These are phyloP conservation scores for Sebastes elongatus DNA, from an alignment of 2,797 vertebrate genomes.

Conservation along the genomic window DNA sequence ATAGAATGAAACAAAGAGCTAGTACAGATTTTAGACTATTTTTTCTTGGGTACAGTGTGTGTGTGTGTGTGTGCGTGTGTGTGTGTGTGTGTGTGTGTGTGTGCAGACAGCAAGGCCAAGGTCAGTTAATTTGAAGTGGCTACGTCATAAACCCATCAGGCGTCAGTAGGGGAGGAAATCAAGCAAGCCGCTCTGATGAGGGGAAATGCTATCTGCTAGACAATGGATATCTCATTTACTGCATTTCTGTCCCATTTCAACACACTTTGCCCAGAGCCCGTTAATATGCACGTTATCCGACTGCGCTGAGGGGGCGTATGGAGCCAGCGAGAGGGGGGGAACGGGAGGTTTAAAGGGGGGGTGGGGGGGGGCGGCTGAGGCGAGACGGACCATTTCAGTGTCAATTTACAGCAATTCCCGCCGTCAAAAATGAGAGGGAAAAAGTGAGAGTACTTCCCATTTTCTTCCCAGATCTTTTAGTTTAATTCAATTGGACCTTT, in stretches of 20 bases:
- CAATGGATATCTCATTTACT: slow-evolving; percentile 82
- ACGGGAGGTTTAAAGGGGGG: slow-evolving; percentile 1
- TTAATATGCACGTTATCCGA: slow-evolving; percentile 79
- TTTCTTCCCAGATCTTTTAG: slow-evolving; percentile 83
- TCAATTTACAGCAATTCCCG: slow-evolving; percentile 83
- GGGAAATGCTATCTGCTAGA: slow-evolving; percentile 78
- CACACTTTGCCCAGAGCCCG: slow-evolving; percentile 76
- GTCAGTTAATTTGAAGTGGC: slow-evolving; percentile 73
- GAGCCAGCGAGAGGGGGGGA: slow-evolving; percentile 5
- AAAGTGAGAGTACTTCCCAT: slow-evolving; percentile 82
- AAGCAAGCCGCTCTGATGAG: slow-evolving; percentile 74
- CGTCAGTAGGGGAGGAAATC: slow-evolving; percentile 70
- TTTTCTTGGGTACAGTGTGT: background rate
- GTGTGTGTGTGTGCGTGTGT: background rate
- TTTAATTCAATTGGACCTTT: slow-evolving; percentile 87
- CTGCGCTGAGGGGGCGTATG: slow-evolving; percentile 46
- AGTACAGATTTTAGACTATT: background rate
- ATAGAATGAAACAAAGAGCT: background rate
- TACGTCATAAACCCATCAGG: slow-evolving; percentile 76
- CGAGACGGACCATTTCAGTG: slow-evolving; percentile 81
- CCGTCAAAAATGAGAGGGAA: slow-evolving; percentile 66
- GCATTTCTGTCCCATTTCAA: slow-evolving; percentile 79
- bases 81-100: background rate
- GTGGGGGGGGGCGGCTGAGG: slow-evolving; percentile 51
- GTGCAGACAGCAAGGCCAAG: slow-evolving; percentile 49